phyloP scores from a whole-genome alignment of 2,888 invertebrate genomes.

The Helleia helle region DNA sequence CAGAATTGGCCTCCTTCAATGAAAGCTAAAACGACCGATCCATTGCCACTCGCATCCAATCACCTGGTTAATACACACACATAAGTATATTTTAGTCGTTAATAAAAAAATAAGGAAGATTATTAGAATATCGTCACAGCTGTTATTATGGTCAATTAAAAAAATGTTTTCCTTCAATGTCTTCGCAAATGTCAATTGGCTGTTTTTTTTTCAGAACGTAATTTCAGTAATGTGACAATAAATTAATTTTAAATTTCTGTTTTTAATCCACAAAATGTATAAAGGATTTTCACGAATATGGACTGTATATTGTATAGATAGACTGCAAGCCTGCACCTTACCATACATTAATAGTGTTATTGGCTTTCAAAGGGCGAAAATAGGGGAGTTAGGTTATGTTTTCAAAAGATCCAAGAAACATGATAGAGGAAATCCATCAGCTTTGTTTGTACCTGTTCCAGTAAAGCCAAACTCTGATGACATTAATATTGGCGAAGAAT shows the following conservation, averaged over 20 bases:
- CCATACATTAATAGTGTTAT: constrained; percentile 46
- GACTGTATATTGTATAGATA: constrained; percentile 48
- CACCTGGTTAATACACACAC: no score
- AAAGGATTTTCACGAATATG: constrained; percentile 62
- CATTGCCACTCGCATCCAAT: no score
- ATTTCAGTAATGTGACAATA: constrained; percentile 16
- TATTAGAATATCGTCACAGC: no score
- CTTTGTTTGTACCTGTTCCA: constrained; percentile 84
- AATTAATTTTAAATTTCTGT: constrained; percentile 16
- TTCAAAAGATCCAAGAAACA: constrained; percentile 63
- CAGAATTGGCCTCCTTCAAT: no score
- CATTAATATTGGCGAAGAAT: constrained; percentile 89
- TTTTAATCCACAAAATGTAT: constrained; percentile 45
- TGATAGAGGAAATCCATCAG: constrained; percentile 69
- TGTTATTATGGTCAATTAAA: no score
- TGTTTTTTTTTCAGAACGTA: background rate
- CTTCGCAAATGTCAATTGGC: constrained; percentile 3
- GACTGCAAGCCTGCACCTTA: constrained; percentile 45
- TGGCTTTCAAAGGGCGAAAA: constrained; percentile 42
- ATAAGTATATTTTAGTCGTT: no score
- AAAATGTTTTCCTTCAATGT: no score
- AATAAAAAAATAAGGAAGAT: no score
- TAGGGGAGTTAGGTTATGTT: constrained; percentile 65
- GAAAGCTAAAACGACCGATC: no score
- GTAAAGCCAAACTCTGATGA: constrained; percentile 83